Percentiles rank a stretch among this genome's conserved stretches.
These are phyloP conservation scores for Salvelinus namaycush DNA, from an alignment of 2,113 vertebrate genomes.

Conservation along the genomic window DNA sequence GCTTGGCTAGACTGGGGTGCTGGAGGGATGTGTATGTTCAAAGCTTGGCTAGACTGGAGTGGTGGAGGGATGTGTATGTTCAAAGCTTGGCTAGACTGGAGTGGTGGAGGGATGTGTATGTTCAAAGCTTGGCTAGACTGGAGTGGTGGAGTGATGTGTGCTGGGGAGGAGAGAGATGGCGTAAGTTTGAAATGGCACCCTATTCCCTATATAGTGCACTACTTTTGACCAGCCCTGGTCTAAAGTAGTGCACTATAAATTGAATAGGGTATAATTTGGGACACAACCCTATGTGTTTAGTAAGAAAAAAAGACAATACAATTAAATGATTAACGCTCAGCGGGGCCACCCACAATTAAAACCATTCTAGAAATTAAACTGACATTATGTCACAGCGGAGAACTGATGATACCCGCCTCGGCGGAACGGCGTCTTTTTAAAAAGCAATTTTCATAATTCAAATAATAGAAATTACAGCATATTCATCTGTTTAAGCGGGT, in stretches of 20 bases:
- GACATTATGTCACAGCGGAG: constrained; percentile 99
- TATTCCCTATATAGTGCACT: no score
- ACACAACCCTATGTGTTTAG: constrained; percentile 65
- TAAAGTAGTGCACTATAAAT: no score
- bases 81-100: no score
- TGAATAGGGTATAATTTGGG: no score
- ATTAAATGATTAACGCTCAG: constrained; percentile 97
- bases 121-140: constrained; percentile 68
- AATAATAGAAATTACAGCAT: constrained; percentile 99
- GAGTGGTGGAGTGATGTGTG: not conserved
- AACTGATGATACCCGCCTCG: constrained; percentile 92
- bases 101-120: constrained; percentile 62
- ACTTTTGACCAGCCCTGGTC: no score
- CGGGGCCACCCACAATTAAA: constrained; percentile 79
- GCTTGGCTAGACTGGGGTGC: no score
- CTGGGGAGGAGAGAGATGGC: no score
- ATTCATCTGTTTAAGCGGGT: constrained; percentile 98
- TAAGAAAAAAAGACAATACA: constrained; percentile 92
- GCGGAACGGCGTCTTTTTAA: constrained; percentile 83
- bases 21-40: no score
- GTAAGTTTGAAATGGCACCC: no score
- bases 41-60: no score
- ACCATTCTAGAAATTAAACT: constrained; percentile 93
- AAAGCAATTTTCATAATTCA: constrained; percentile 99
- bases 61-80: no score